A percentile compares a stretch with the other conserved stretches of the same genome.
These are phyloP conservation scores for Leptopilina boulardi DNA, from an alignment of 1,140 invertebrate genomes.

Conservation along the genomic window DNA sequence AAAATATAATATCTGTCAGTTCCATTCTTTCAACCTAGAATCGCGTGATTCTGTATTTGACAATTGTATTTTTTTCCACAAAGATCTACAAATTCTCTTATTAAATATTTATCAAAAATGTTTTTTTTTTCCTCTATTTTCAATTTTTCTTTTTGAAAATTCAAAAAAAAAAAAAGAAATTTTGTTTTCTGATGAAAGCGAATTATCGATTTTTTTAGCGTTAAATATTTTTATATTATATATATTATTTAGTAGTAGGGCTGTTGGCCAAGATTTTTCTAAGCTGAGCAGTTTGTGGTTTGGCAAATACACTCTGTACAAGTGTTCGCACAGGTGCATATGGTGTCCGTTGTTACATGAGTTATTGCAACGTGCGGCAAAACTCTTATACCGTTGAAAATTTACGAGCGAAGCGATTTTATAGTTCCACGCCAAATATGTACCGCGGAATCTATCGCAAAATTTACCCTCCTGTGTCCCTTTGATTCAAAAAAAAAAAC, in stretches of 20 bases:
- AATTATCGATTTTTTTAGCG: neutral
- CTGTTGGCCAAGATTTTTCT: conserved; percentile 57
- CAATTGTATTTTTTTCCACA: conserved; percentile 2
- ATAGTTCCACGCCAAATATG: conserved; percentile 7
- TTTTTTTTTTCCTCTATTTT: conserved; percentile 3
- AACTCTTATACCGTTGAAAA: conserved; percentile 50
- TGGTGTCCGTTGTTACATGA: conserved; percentile 53
- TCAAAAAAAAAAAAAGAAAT: neutral
- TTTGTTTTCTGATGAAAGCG: neutral
- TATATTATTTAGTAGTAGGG: conserved; percentile 19
- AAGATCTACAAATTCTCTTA: neutral
- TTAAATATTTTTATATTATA: no score
- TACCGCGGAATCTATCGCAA: conserved; percentile 7
- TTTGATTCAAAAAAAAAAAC: neutral
- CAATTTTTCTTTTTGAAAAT: no score
- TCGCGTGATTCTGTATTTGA: conserved; percentile 11
- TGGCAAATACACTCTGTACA: conserved; percentile 55
- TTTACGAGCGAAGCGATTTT: conserved; percentile 43
- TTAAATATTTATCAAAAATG: neutral
- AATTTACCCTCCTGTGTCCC: conserved; percentile 1
- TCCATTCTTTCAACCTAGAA: conserved; percentile 12
- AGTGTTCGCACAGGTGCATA: conserved; percentile 56
- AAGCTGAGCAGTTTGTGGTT: conserved; percentile 55
- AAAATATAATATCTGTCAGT: conserved; percentile 13
- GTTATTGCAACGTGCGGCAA: conserved; percentile 49